Conservation (phyloP, 2,113 vertebrate genomes). For the Meriones unguiculatus region DNA sequence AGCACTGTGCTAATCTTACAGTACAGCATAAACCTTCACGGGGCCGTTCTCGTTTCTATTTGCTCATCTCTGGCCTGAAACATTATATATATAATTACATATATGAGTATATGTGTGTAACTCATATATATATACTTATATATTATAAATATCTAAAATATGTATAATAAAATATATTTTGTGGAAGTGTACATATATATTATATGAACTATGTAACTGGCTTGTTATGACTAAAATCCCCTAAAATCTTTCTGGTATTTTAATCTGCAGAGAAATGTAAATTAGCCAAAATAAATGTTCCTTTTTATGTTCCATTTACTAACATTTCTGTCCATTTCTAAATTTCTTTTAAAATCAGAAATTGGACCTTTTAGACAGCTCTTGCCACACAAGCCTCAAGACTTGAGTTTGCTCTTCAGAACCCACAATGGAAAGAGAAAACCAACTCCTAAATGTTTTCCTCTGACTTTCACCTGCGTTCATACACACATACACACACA, state of each 20-base stretch:
- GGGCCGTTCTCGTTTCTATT: accelerated
- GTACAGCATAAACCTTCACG: accelerated
- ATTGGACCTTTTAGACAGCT: background rate
- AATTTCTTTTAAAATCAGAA: conserved; percentile 22
- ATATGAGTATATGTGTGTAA: too few relatives aligned
- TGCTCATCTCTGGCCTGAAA: background rate
- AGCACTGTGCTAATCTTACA: background rate
- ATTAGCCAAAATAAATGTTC: background rate
- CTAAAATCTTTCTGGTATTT: background rate
- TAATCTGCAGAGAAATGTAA: background rate
- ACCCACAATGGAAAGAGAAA: background rate
- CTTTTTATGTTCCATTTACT: background rate
- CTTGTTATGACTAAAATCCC: background rate
- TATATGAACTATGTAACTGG: background rate
- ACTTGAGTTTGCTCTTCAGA: background rate
- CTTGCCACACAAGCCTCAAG: background rate
- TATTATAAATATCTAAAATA: too few relatives aligned
- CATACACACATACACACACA: background rate
- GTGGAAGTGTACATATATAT: too few relatives aligned
- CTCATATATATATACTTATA: too few relatives aligned
- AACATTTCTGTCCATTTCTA: conserved; percentile 6
- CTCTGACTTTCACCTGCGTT: background rate
- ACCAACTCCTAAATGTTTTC: background rate
- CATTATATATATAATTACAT: too few relatives aligned
- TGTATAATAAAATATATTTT: too few relatives aligned